Percentiles rank a stretch among this genome's conserved stretches.
Conservation (phyloP, 2,113 vertebrate genomes). For the Rhombomys opimus region DNA sequence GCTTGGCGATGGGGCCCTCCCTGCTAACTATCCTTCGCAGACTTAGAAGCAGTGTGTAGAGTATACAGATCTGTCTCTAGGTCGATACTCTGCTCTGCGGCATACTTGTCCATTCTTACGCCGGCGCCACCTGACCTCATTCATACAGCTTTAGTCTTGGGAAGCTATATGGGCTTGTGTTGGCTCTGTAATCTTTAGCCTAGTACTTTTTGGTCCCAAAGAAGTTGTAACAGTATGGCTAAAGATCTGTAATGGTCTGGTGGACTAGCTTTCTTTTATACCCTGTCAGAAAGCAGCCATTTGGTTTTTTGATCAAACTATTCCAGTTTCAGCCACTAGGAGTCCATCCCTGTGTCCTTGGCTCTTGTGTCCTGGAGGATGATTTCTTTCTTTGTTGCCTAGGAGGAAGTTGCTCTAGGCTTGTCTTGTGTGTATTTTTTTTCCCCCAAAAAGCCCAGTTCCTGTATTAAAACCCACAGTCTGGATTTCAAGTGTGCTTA, state of each 20-base stretch:
- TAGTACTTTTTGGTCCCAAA: not conserved
- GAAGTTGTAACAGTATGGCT: not conserved
- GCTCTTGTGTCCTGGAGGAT: not conserved
- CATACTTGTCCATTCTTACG: not conserved
- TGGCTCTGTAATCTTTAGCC: not conserved
- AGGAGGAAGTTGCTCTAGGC: not conserved
- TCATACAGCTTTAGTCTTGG: not conserved
- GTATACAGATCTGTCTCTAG: not conserved
- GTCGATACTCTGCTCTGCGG: not conserved
- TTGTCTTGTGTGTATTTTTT: not conserved
- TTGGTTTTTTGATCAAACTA: not conserved
- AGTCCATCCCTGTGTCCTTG: slow-evolving; percentile 29
- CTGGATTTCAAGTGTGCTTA: not conserved
- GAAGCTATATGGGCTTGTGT: not conserved
- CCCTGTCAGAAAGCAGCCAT: not conserved
- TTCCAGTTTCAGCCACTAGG: not conserved
- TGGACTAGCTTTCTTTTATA: not conserved
- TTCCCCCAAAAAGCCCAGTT: not conserved
- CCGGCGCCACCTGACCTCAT: not conserved
- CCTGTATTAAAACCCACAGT: not conserved
- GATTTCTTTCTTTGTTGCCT: not conserved
- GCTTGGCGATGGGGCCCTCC: not conserved
- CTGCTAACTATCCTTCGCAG: not conserved
- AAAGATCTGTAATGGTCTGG: not conserved
- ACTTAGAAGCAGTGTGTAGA: no score